These are phyloP conservation scores for Temnothorax nylanderi DNA, from an alignment of 1,140 invertebrate species.

Conservation along the genomic window DNA sequence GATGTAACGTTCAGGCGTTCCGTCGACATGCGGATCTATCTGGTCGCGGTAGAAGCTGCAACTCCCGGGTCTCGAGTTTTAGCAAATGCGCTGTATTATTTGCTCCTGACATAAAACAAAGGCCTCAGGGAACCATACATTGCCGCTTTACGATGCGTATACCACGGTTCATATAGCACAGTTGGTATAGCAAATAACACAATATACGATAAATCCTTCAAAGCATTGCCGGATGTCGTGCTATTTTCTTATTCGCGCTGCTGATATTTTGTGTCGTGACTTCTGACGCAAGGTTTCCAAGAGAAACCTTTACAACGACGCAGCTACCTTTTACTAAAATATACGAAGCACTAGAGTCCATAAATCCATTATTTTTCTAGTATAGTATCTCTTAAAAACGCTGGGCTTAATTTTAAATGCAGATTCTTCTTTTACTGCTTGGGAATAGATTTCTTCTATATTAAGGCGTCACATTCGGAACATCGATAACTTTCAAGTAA, in stretches of 20 bases:
- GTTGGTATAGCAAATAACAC: conserved; percentile 23
- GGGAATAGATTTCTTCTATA: neutral
- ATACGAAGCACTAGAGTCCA: neutral
- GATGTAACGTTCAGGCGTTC: neutral
- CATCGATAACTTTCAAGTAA: neutral
- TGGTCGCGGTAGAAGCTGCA: neutral
- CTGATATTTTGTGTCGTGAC: neutral
- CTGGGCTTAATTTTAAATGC: neutral
- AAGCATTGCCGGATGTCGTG: neutral
- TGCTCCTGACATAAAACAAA: conserved; percentile 36
- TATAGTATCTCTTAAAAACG: neutral
- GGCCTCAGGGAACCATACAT: conserved; percentile 17
- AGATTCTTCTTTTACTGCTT: neutral
- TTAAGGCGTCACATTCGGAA: neutral
- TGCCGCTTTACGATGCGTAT: neutral
- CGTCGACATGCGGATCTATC: neutral
- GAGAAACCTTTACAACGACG: conserved; percentile 9
- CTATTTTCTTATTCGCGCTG: conserved; percentile 18
- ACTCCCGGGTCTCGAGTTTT: conserved; percentile 28
- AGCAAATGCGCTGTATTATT: conserved; percentile 44
- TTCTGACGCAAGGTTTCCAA: neutral
- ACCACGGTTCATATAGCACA: neutral
- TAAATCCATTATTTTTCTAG: neutral
- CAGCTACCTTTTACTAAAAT: neutral
- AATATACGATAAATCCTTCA: conserved; percentile 22